phyloP scores from a whole-genome alignment of 2,797 vertebrate species.

The Hydrophis major region DNA sequence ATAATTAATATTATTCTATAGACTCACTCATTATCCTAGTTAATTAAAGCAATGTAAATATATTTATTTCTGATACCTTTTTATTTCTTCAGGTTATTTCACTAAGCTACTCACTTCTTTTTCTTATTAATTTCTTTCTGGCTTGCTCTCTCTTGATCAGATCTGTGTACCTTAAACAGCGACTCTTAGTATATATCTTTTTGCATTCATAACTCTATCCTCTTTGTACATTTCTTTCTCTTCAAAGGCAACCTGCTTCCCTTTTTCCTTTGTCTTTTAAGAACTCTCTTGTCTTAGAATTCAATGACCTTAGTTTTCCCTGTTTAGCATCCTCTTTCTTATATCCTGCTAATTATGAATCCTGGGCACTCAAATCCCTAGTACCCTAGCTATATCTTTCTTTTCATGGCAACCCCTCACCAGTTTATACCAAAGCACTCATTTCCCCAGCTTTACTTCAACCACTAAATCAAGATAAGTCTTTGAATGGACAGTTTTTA shows the following conservation, averaged over 20 bases:
- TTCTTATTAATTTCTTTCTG: neutral
- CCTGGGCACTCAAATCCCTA: neutral
- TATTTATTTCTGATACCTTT: neutral
- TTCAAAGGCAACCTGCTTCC: neutral
- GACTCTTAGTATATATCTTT: neutral
- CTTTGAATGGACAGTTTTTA: neutral
- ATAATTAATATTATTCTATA: no score
- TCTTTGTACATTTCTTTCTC: neutral
- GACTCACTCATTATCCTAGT: no score
- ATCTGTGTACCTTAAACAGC: neutral
- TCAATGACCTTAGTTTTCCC: neutral
- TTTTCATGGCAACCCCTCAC: neutral
- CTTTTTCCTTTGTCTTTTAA: neutral
- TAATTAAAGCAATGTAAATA: no score
- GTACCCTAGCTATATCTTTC: neutral
- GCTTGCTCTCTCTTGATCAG: neutral
- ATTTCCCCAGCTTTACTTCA: neutral
- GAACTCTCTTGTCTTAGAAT: neutral
- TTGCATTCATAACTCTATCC: neutral
- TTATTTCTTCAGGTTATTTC: no score
- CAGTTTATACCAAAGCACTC: neutral
- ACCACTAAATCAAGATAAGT: neutral
- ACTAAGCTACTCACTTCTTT: neutral
- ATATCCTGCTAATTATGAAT: neutral
- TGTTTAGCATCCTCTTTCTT: neutral